These are phyloP conservation scores for Drosophila melanocephala DNA, from an alignment of 2,888 invertebrate species.

Conservation along the genomic window DNA sequence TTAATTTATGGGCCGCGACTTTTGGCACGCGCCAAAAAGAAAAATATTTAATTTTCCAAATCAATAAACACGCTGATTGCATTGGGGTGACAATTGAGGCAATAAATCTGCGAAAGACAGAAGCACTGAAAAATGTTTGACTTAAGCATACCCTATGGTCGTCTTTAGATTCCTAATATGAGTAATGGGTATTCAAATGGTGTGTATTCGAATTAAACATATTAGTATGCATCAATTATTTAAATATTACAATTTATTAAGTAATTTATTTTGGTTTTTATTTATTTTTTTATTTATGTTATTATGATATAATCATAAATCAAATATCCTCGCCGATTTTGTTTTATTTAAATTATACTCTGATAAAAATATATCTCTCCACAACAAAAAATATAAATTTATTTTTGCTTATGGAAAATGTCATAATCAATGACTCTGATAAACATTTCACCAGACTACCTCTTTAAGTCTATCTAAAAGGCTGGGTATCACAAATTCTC, in stretches of 20 bases:
- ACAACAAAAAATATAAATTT: neutral
- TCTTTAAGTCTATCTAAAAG: neutral
- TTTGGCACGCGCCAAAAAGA: slow-evolving; percentile 66
- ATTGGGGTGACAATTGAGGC: slow-evolving; percentile 76
- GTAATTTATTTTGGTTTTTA: neutral
- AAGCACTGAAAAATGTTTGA: slow-evolving; percentile 1
- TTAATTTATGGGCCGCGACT: slow-evolving; percentile 71
- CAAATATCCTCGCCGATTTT: neutral
- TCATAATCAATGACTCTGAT: neutral
- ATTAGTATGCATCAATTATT: neutral
- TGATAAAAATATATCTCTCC: neutral
- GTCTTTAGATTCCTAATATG: neutral
- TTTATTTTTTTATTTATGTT: neutral
- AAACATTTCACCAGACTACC: neutral
- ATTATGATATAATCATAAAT: neutral
- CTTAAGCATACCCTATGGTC: slow-evolving; percentile 12
- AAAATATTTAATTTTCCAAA: slow-evolving; percentile 80
- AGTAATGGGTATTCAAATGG: neutral
- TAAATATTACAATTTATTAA: neutral
- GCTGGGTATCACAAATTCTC: slow-evolving; percentile 21
- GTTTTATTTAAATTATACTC: neutral
- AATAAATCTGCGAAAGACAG: slow-evolving; percentile 69
- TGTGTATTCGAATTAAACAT: neutral
- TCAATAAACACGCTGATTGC: slow-evolving; percentile 81
- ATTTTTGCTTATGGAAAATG: neutral